Base-by-base conservation (phyloP, 2,888 invertebrate genomes). In the Autographa pulchrina region DNA sequence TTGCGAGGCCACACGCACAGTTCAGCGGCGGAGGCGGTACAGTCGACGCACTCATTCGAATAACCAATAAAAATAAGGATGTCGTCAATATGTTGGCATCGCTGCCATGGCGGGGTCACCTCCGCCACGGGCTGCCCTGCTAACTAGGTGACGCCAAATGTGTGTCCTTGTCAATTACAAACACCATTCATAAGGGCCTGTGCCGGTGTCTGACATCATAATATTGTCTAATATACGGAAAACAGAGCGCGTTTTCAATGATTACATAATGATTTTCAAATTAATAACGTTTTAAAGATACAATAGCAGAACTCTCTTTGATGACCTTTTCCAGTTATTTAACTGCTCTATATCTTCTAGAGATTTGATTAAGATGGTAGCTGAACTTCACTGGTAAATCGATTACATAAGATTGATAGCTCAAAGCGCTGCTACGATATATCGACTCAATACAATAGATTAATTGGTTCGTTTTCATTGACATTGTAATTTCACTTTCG, bases 31-130 rank as follows among this genome's bases (percentile, higher is more conserved):
- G 92, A 91, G 91, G 91, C 90, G 92, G 89, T 84, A 88, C 94
- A 94, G 95, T 95, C 95, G 94, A 90, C 93, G 94, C 92, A 93
- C 95, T 93, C 94, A 86, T 89, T 90, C 89, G 88, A 85, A 90
- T 89, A 90, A 91, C 91, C 91, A 94, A 94, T 95, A 94, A 93
- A 95, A 95, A 95, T 94, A 95, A 94, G 95, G 95, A 95, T 95
- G 95, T 93, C 95, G 95, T 95, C 95, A 95, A 95, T 94, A 90
- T 89, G 90, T 94, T 95, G 94, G 95, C 95, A 94, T 91, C 93
- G 89, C 81, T 85, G 74, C 90, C 90, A 90, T 91, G 85, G 89
- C 88, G 90, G 92, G 92, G 92, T 94, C 94, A 93, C 92, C 93
- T 92, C 92, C 85, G 84, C 78, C 77, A 81, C 86, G 88, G 88